Percentiles rank a stretch among this genome's conserved stretches.
These are phyloP conservation scores for Forbesichthys agassizii DNA, from an alignment of 2,113 vertebrate species.

Conservation along the genomic window DNA sequence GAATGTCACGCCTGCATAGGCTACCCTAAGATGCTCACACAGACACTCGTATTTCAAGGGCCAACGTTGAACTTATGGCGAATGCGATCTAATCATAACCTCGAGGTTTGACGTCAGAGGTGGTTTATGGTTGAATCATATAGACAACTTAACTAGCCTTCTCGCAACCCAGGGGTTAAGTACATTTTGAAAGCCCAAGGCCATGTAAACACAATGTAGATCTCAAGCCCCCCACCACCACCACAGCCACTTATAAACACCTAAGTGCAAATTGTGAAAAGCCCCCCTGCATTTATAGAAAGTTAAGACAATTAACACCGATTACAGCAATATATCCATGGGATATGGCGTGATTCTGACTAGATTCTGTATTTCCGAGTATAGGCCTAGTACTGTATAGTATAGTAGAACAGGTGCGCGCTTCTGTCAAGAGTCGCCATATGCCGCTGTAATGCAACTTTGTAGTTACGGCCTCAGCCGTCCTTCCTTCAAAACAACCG, in stretches of 20 bases:
- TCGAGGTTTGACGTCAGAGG: neutral
- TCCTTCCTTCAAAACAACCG: too few relatives aligned
- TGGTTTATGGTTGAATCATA: neutral
- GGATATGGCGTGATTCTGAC: too few relatives aligned
- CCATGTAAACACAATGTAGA: constrained; percentile 17
- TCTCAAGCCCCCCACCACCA: constrained; percentile 21
- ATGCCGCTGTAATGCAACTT: constrained; percentile 16
- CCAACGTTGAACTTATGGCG: neutral
- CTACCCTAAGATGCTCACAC: neutral
- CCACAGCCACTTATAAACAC: too few relatives aligned
- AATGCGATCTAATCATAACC: neutral
- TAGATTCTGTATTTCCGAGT: neutral
- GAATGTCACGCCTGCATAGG: neutral
- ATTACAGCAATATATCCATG: constrained; percentile 19
- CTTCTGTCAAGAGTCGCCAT: constrained; percentile 10
- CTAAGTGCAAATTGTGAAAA: too few relatives aligned
- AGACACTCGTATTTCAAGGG: neutral
- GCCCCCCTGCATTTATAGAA: neutral
- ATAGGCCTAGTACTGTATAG: too few relatives aligned
- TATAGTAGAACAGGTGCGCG: neutral
- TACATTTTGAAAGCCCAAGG: constrained; percentile 54
- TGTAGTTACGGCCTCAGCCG: too few relatives aligned
- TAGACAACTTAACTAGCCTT: neutral
- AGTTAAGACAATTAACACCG: constrained; percentile 26
- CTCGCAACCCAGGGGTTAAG: constrained; percentile 18